Base-by-base conservation (phyloP, 2,113 vertebrate species). In the Osmerus mordax region DNA sequence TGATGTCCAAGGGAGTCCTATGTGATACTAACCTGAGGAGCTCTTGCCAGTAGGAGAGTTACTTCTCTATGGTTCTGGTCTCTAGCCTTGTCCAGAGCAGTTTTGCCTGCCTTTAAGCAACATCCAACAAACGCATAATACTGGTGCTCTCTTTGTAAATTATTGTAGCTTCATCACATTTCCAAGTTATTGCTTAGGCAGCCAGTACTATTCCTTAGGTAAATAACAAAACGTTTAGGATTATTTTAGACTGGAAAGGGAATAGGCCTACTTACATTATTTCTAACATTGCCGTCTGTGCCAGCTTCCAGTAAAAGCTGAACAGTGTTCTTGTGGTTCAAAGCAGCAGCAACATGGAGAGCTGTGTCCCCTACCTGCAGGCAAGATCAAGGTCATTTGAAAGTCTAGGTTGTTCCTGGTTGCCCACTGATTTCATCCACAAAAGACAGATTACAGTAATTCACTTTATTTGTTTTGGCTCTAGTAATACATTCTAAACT, bases 271-370 rank as follows among this genome's bases (percentile, higher is more conserved):
- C 83, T 93, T 89, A 95, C 96, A 51, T 94, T 93, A 82, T 96
- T 97, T 75, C 90, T 88, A 67, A 93, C 71, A 0, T 89, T 89
- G 4, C 88, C 85, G 54, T 97, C 94, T 64, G 92, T 91, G 16
- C 95, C 95, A 5, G 93, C 94, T 81, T 95, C 93, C 88, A 97
- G 84, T 74, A 97, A 78, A 54, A 96, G 85, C 88, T 93, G 93
- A 36, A 92, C 93, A 70, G 94, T 92, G 80, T 94, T 96, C 87
- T 92, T 95, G 80, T 96, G 95, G 81, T 96, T 97, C 9, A 97
- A 88, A 63, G 93, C 89, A 67, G 95, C 94, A 71, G 95, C 94
- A 14, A 97, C 83, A 69, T 97, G 96, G 54, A 97, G 94, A 0
- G 95, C 93, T 0, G 96, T 96, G 65, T 97, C 94, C 16, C 96